Conservation (phyloP, 2,797 vertebrate genomes). For the Danio aesculapii region DNA sequence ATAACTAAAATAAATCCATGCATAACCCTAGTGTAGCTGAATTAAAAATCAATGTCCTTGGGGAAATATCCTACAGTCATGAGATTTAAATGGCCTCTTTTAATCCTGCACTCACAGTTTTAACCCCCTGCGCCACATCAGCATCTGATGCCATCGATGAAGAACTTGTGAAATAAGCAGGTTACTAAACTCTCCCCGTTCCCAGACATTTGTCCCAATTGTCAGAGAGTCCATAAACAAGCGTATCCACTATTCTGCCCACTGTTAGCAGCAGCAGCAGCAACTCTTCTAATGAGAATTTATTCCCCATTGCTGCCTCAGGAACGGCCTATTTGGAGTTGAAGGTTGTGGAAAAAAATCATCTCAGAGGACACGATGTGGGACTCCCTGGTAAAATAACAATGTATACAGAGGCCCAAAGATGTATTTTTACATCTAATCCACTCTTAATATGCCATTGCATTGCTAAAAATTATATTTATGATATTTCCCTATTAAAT, state of each 20-base stretch:
- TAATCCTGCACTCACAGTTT: not conserved
- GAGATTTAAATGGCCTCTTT: not conserved
- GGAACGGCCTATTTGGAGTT: slow-evolving; percentile 64
- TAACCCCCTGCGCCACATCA: slow-evolving; percentile 8
- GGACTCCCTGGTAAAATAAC: too few relatives aligned
- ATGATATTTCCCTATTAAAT: too few relatives aligned
- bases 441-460: too few relatives aligned
- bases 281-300: slow-evolving; percentile 75
- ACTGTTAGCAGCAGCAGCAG: slow-evolving; percentile 57
- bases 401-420: too few relatives aligned
- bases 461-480: too few relatives aligned
- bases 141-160: slow-evolving; percentile 12
- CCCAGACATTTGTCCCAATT: slow-evolving; percentile 76
- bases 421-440: too few relatives aligned
- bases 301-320: slow-evolving; percentile 67
- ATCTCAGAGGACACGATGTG: too few relatives aligned
- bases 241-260: slow-evolving; percentile 67
- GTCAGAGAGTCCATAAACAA: slow-evolving; percentile 69
- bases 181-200: slow-evolving; percentile 35
- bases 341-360: slow-evolving; percentile 48
- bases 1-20: too few relatives aligned
- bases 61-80: not conserved
- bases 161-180: slow-evolving; percentile 42
- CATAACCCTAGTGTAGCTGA: not conserved
- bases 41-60: not conserved